A percentile compares a stretch with the other conserved stretches of the same genome.
Conservation (phyloP, 2,797 vertebrate genomes). For the Darevskia nairensis region DNA sequence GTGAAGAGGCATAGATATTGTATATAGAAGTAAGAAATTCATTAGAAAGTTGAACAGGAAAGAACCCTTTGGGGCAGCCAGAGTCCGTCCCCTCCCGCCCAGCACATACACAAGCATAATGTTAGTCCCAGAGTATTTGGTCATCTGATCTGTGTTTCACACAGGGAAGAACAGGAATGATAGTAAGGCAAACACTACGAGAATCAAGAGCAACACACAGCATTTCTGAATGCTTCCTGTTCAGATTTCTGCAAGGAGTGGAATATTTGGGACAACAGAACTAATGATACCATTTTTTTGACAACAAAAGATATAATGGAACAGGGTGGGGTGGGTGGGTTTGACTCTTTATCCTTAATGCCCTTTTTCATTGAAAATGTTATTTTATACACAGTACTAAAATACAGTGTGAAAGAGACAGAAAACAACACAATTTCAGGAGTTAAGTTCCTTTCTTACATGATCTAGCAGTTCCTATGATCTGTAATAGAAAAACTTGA, state of each 20-base stretch:
- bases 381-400: conserved; percentile 51
- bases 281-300: conserved; percentile 46
- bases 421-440: conserved; percentile 58
- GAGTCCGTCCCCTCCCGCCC: conserved; percentile 45
- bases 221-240: conserved; percentile 58
- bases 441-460: conserved; percentile 59
- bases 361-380: conserved; percentile 46
- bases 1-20: conserved; percentile 57
- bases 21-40: conserved; percentile 71
- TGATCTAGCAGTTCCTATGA: conserved; percentile 50
- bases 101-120: conserved; percentile 74
- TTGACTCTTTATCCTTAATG: conserved; percentile 54
- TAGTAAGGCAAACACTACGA: conserved; percentile 76
- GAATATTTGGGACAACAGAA: conserved; percentile 53
- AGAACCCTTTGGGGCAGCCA: conserved; percentile 74
- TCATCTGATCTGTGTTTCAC: conserved; percentile 72
- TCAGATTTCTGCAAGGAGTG: conserved; percentile 56
- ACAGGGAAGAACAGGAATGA: conserved; percentile 71
- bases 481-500: conserved; percentile 61
- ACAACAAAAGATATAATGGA: conserved; percentile 40
- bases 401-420: conserved; percentile 60
- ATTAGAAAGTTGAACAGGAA: conserved; percentile 73
- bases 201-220: conserved; percentile 59
- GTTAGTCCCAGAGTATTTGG: conserved; percentile 79
- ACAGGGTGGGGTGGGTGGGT: not conserved